These are phyloP conservation scores for Myocastor coypus DNA, from an alignment of 2,113 vertebrate species.

Conservation along the genomic window DNA sequence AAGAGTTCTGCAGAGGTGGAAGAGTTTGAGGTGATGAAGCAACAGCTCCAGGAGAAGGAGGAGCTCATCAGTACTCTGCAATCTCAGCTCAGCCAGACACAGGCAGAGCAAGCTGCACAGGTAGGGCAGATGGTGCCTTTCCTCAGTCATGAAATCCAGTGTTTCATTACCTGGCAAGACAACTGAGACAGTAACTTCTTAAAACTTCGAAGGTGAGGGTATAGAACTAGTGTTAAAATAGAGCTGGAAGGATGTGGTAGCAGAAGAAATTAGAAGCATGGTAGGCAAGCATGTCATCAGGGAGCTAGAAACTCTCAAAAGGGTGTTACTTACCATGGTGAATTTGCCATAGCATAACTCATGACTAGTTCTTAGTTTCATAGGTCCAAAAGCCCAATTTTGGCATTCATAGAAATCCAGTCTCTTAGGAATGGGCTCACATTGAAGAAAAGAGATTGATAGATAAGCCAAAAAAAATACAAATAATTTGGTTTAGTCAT, in stretches of 20 bases:
- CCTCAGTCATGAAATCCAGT: not conserved
- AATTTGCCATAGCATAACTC: slow-evolving; percentile 8
- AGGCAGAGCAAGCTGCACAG: slow-evolving; percentile 89
- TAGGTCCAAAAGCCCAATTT: slow-evolving; percentile 29
- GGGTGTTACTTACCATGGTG: not conserved
- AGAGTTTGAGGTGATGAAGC: slow-evolving; percentile 86
- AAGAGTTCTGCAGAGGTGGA: slow-evolving; percentile 78
- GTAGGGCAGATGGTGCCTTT: slow-evolving; percentile 74
- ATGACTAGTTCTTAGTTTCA: slow-evolving; percentile 18
- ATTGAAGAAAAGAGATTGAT: not conserved
- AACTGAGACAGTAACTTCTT: not conserved
- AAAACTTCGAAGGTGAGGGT: slow-evolving; percentile 27
- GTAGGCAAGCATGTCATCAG: not conserved
- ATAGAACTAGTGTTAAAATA: not conserved
- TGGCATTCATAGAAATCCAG: slow-evolving; percentile 27
- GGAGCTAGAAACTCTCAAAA: not conserved
- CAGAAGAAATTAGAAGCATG: not conserved
- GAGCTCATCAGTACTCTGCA: slow-evolving; percentile 83
- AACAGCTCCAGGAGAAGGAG: slow-evolving; percentile 88
- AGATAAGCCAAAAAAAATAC: slow-evolving; percentile 56
- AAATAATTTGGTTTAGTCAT: slow-evolving; percentile 35
- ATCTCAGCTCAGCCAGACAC: slow-evolving; percentile 88
- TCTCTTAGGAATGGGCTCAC: slow-evolving; percentile 11
- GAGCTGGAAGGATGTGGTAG: not conserved
- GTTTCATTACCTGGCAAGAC: not conserved